Base-by-base conservation (phyloP, 2,797 vertebrate genomes). In the Liparis tanakae region DNA sequence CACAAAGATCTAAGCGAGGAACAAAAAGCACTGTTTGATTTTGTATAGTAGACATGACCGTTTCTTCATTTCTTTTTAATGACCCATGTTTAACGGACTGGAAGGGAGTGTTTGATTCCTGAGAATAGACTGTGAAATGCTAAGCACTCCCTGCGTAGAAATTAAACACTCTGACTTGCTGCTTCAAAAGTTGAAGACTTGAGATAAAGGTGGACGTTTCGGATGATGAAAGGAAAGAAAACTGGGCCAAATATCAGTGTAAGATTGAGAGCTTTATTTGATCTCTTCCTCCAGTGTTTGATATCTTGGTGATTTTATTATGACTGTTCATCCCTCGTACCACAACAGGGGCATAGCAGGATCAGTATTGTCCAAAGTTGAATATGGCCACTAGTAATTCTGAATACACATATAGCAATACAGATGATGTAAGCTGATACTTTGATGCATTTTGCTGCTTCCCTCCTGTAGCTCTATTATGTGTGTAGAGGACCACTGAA, bases 91-190 rank as follows among this genome's bases (percentile, higher is more conserved):
- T 85, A 66, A 72, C 53, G 30, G 73, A 84, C 74, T 80, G 70
- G 80, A 81, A 71, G 58, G 64, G 70, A 74, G 64, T 50, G 58
- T 87, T 87, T 81, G 72, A 85, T 85, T 88, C 84, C 82, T 71
- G 53, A 86, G 53, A 79, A 80, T 37, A 86, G 90, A 90, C 92
- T 93, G 92, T 92, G 90, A 92, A 92, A 86, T 74, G 70, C 77
- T 78, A 51, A 82, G 76, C 80, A 87, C 65, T 86, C 84, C 79
- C 77, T 70, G 73, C 73, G 72, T 76, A 74, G 51, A 88, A 67
- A 77, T 70, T n/a, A 89, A 88, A 87, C 87, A 81, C 85, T 78
- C 88, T 83, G 82, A 91, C 85, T 83, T 64, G 84, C 83, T 90
- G 86, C 87, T 88, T 84, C 80, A 79, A 75, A 80, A 50, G 68